Evolutionary conservation across 1,140 invertebrate species (phyloP).

Genomic region (Sitodiplosis mosellana): DNA sequence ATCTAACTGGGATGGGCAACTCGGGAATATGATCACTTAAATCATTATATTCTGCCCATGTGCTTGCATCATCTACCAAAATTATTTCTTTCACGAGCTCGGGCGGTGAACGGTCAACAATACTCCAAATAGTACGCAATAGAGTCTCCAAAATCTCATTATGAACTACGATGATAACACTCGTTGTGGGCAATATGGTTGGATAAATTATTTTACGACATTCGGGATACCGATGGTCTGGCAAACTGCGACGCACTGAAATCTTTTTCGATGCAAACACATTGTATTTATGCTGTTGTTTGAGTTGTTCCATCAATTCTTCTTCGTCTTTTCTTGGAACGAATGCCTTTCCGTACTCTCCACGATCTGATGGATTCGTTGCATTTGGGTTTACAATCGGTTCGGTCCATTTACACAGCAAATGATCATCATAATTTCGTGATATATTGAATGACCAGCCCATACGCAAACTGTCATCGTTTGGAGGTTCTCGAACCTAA

Average conservation of each 20-base stretch:
- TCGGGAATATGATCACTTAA: slow-evolving; percentile 51
- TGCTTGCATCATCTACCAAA: slow-evolving; percentile 84
- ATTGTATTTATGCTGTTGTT: slow-evolving; percentile 88
- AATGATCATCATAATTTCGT: background rate
- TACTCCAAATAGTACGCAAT: slow-evolving; percentile 67
- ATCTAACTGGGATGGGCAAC: slow-evolving; percentile 42
- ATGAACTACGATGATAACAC: slow-evolving; percentile 79
- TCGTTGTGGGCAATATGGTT: slow-evolving; percentile 50
- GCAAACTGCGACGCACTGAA: slow-evolving; percentile 71
- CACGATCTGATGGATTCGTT: background rate
- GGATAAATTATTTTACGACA: slow-evolving; percentile 36
- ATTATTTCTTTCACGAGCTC: slow-evolving; percentile 71
- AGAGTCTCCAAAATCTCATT: slow-evolving; percentile 88
- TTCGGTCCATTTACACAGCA: background rate
- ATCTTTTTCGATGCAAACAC: slow-evolving; percentile 81
- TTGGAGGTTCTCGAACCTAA: too few species aligned
- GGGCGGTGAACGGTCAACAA: slow-evolving; percentile 56
- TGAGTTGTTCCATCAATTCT: slow-evolving; percentile 86
- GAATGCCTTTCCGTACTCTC: background rate
- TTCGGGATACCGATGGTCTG: slow-evolving; percentile 70
- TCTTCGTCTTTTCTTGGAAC: slow-evolving; percentile 64
- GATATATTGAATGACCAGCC: background rate
- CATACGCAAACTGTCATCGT: too few species aligned
- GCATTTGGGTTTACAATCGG: background rate
- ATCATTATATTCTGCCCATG: slow-evolving; percentile 34